These are phyloP conservation scores for Adelosebastes latens DNA, from an alignment of 2,797 vertebrate genomes.

Conservation along the genomic window DNA sequence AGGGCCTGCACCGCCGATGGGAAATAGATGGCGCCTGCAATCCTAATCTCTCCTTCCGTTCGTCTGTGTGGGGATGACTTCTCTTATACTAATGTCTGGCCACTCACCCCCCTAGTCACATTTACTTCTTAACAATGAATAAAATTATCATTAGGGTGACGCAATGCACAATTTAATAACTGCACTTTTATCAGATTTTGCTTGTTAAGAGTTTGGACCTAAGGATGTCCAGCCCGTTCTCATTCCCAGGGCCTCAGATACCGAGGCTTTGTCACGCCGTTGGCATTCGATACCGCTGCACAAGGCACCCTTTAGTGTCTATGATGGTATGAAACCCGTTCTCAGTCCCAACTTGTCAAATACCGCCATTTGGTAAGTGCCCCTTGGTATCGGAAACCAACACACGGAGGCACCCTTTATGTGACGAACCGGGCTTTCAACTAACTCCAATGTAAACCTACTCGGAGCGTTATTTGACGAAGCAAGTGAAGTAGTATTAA, in stretches of 20 bases:
- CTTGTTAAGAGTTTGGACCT: not conserved
- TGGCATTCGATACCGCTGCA: too few relatives aligned
- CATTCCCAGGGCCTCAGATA: too few relatives aligned
- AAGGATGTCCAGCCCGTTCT: not conserved
- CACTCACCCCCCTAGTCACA: not conserved
- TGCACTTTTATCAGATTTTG: not conserved
- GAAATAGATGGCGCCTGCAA: conserved; percentile 63
- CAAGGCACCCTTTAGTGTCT: too few relatives aligned
- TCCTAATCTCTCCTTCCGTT: conserved; percentile 54
- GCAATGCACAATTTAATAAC: conserved; percentile 1
- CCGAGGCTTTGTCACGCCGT: not conserved
- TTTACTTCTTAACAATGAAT: not conserved
- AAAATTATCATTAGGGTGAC: not conserved
- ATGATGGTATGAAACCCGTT: too few relatives aligned
- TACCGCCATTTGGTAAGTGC: too few relatives aligned
- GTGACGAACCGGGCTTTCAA: too few relatives aligned
- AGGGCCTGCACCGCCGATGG: conserved; percentile 43
- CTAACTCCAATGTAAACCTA: too few relatives aligned
- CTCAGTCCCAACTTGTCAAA: too few relatives aligned
- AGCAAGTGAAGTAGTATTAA: too few relatives aligned
- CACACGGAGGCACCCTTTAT: too few relatives aligned
- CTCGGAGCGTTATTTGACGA: too few relatives aligned
- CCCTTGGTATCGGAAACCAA: too few relatives aligned
- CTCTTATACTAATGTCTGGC: not conserved
- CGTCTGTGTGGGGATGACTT: not conserved